phyloP scores from a whole-genome alignment of 2,888 invertebrate genomes.

The Machimus rusticus region DNA sequence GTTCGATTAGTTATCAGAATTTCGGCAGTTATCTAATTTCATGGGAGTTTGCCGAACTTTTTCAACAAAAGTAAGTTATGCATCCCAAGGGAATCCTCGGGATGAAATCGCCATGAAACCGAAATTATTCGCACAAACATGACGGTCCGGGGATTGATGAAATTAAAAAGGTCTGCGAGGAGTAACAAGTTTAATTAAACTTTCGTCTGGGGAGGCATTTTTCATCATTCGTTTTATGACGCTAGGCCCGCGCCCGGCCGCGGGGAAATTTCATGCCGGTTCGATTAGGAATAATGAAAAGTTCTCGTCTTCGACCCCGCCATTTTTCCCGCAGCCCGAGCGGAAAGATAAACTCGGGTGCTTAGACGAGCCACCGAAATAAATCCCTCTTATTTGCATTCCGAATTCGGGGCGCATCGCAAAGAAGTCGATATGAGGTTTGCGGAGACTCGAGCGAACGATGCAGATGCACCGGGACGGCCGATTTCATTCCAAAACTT shows the following conservation, averaged over 20 bases:
- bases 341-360: not conserved
- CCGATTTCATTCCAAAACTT: not conserved
- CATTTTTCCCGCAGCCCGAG: not conserved
- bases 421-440: not conserved
- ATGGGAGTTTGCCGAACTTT: not conserved
- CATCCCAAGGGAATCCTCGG: not conserved
- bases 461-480: not conserved
- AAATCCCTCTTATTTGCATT: not conserved
- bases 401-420: not conserved
- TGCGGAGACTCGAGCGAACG: not conserved
- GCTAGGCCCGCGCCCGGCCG: not conserved
- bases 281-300: not conserved
- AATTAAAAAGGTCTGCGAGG: not conserved
- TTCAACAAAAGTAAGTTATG: not conserved
- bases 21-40: conserved; percentile 20
- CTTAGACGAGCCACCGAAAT: not conserved
- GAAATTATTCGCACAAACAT: conserved; percentile 1
- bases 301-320: not conserved
- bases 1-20: conserved; percentile 23
- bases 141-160: conserved; percentile 2
- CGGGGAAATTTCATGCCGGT: not conserved
- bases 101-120: not conserved
- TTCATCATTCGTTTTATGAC: not conserved
- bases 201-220: not conserved
- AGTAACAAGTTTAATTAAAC: not conserved